Evolutionary conservation across 2,797 vertebrate species (phyloP).

Genomic region (Falco berigora): DNA sequence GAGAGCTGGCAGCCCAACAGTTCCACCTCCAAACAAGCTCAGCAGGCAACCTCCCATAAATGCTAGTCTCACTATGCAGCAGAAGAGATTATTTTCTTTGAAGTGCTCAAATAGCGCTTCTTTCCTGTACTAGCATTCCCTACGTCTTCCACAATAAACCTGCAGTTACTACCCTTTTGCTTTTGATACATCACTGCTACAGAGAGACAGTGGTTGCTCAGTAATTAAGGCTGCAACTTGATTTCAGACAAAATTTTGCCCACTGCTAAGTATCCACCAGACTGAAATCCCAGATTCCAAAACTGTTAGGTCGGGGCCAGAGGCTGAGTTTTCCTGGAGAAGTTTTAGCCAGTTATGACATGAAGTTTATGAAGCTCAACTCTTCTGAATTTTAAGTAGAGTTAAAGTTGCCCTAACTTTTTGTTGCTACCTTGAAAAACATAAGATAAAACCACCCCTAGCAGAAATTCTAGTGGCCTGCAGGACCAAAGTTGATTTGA

Average conservation of each 20-base stretch:
- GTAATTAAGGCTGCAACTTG: not conserved
- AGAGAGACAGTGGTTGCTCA: not conserved
- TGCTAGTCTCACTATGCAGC: accelerated
- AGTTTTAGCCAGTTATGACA: not conserved
- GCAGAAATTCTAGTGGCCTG: constrained; percentile 16
- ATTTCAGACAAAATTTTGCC: not conserved
- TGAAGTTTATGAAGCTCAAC: not conserved
- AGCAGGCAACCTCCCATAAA: not conserved
- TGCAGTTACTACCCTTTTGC: not conserved
- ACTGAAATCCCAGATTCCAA: not conserved
- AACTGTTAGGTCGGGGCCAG: not conserved
- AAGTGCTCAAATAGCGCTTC: not conserved
- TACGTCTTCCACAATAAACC: not conserved
- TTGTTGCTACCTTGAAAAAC: not conserved
- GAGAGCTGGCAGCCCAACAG: not conserved
- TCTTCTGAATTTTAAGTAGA: not conserved
- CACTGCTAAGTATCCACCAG: not conserved
- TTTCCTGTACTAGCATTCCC: not conserved
- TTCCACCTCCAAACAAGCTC: not conserved
- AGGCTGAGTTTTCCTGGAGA: not conserved
- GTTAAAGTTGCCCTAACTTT: not conserved
- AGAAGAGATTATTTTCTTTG: not conserved
- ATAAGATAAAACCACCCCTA: constrained; percentile 19
- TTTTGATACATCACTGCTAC: not conserved
- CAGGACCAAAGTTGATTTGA: constrained; percentile 19